Percentiles rank a stretch among this genome's conserved stretches.
These are phyloP conservation scores for Gasterosteus aculeatus DNA, from an alignment of 2,113 vertebrate species.

Conservation along the genomic window DNA sequence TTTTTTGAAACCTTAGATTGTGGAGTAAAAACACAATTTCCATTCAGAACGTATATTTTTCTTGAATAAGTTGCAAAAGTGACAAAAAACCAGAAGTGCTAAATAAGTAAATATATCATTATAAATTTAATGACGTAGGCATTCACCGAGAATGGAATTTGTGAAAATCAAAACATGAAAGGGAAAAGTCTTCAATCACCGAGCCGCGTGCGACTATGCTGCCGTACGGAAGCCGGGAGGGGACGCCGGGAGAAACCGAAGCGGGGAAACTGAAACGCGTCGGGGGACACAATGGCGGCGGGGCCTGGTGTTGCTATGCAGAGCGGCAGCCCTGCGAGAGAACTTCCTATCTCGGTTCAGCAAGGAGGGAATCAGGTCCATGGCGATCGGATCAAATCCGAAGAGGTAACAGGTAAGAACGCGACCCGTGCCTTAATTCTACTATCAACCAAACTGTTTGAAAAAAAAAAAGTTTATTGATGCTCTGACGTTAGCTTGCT, in stretches of 20 bases:
- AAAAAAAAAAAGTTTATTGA: neutral
- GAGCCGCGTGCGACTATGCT: no score
- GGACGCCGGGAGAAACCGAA: slow-evolving; percentile 1
- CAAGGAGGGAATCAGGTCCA: slow-evolving; percentile 51
- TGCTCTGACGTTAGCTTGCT: neutral
- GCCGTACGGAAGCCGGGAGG: slow-evolving; percentile 59
- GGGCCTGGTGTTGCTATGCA: slow-evolving; percentile 71
- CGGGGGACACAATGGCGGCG: slow-evolving; percentile 71
- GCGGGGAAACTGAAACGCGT: slow-evolving; percentile 9
- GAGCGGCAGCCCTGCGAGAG: slow-evolving; percentile 78
- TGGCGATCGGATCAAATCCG: slow-evolving; percentile 72
- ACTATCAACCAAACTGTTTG: neutral
- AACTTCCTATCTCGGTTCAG: slow-evolving; percentile 66
- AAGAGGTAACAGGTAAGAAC: slow-evolving; percentile 78
- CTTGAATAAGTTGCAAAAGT: no score
- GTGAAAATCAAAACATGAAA: neutral
- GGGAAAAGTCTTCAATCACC: neutral
- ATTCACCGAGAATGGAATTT: neutral
- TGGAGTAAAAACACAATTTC: neutral
- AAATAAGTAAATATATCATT: neutral
- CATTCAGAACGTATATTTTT: neutral
- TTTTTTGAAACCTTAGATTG: neutral
- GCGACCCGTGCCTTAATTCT: neutral
- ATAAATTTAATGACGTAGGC: neutral
- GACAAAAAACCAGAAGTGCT: neutral